phyloP scores from a whole-genome alignment of 2,113 vertebrate species.

The Neodontobutis hainanensis region DNA sequence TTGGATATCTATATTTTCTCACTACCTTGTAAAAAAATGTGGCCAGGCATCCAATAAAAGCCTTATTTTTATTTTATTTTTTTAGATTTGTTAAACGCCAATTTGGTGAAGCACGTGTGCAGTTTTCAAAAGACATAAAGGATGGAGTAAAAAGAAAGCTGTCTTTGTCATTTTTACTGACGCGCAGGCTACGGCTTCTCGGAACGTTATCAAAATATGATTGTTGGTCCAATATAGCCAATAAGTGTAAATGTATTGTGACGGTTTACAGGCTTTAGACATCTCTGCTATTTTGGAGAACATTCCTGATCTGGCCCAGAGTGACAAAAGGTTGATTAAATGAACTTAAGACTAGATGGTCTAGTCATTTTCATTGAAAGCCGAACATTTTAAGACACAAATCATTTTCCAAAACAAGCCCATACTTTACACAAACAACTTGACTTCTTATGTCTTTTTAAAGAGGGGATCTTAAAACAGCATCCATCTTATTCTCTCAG shows the following conservation, averaged over 20 bases:
- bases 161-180: background rate
- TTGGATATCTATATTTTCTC: slow-evolving; percentile 32
- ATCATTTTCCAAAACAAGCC: background rate
- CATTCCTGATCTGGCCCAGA: too few species aligned
- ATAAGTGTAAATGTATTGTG: too few species aligned
- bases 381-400: too few species aligned
- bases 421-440: background rate
- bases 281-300: too few species aligned
- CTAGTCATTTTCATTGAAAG: too few species aligned
- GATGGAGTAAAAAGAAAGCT: slow-evolving; percentile 1
- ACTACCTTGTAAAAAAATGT: slow-evolving; percentile 8
- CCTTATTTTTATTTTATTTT: slow-evolving; percentile 2
- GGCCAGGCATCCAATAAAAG: slow-evolving; percentile 8
- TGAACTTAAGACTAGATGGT: too few species aligned
- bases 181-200: too few species aligned
- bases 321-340: too few species aligned
- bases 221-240: too few species aligned
- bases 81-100: slow-evolving; percentile 7
- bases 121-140: slow-evolving; percentile 7
- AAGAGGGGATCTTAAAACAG: background rate
- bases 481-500: slow-evolving; percentile 25
- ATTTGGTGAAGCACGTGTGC: slow-evolving; percentile 2
- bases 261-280: too few species aligned
- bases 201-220: too few species aligned
- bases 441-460: background rate